Conservation (phyloP, 2,113 vertebrate genomes). For the Merops nubicus region DNA sequence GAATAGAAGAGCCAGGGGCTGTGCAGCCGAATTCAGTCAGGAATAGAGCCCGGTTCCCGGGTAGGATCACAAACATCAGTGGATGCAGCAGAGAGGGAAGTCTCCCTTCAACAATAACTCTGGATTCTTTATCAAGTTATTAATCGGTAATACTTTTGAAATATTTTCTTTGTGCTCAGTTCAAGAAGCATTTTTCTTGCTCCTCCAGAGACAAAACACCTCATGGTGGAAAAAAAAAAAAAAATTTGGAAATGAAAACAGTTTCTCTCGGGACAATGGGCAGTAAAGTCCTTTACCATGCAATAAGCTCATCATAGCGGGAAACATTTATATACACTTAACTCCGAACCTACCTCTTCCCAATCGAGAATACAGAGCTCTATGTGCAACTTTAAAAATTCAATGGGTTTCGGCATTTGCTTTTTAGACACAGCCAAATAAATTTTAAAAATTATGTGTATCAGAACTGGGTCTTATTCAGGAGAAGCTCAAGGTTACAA, state of each 20-base stretch:
- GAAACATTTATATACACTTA: rapidly evolving
- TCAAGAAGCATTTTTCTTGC: rapidly evolving
- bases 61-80: rapidly evolving
- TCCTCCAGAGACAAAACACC: rapidly evolving
- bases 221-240: rapidly evolving
- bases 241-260: rapidly evolving
- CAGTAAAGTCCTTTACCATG: rapidly evolving
- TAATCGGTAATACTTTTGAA: rapidly evolving
- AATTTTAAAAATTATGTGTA: rapidly evolving
- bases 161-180: rapidly evolving
- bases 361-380: rapidly evolving
- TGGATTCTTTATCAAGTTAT: rapidly evolving
- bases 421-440: rapidly evolving
- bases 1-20: rapidly evolving
- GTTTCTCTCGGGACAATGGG: rapidly evolving
- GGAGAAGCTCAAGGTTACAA: rapidly evolving
- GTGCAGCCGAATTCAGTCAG: rapidly evolving
- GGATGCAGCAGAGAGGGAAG: rapidly evolving
- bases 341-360: rapidly evolving
- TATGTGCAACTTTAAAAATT: rapidly evolving
- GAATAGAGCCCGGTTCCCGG: rapidly evolving
- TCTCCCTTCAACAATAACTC: rapidly evolving
- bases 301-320: rapidly evolving
- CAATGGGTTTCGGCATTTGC: rapidly evolving
- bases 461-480: rapidly evolving